Base-by-base conservation (phyloP, 2,797 vertebrate species). In the Balearica regulorum region DNA sequence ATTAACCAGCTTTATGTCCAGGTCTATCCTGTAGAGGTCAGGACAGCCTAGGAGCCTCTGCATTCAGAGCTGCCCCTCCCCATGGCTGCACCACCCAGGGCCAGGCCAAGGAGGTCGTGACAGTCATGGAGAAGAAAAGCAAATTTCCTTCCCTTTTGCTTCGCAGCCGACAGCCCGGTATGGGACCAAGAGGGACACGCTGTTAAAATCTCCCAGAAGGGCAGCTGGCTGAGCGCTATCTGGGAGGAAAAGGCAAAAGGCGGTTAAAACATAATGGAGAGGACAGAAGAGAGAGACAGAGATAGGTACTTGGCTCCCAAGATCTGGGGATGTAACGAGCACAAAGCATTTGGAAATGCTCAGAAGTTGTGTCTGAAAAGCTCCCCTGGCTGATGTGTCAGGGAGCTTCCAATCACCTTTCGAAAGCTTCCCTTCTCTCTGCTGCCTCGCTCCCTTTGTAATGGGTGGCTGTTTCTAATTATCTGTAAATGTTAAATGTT, bases 391-490 rank as follows among this genome's bases (percentile, higher is more conserved):
- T 75, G 57, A 82, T 94, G 84, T 91, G 95, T 96, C 96, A 93
- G 97, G 97, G 90, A 96, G 93, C 77, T 95, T 62, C 93, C 87
- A 69, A 82, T 72, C 13, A 14, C 93, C 94, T 94, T 94, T 95
- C 97, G 81, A 96, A 97, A 97, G 84, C 83, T 77, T 93, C 94
- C 73, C 87, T 39, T 86, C 72, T 44, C 83, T 92, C 76, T 35
- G 66, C 91, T 73, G 94, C 92, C 35, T 3, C 2, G 6, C 83
- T 89, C 85, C 75, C 60, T 96, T 69, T 85, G 95, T 94, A 93
- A 94, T 91, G 94, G 95, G 97, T 94, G 83, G 91, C 60, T 79
- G 97, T 96, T 98, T 96, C 96, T 97, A 98, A 98, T 98, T 98
- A 98, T 97, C 97, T 68, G 68, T 87, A 97, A 97, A 97, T 96